A percentile compares a stretch with the other conserved stretches of the same genome.
These are phyloP conservation scores for Hydrocynus forskahlii DNA, from an alignment of 2,797 vertebrate species.

Conservation along the genomic window DNA sequence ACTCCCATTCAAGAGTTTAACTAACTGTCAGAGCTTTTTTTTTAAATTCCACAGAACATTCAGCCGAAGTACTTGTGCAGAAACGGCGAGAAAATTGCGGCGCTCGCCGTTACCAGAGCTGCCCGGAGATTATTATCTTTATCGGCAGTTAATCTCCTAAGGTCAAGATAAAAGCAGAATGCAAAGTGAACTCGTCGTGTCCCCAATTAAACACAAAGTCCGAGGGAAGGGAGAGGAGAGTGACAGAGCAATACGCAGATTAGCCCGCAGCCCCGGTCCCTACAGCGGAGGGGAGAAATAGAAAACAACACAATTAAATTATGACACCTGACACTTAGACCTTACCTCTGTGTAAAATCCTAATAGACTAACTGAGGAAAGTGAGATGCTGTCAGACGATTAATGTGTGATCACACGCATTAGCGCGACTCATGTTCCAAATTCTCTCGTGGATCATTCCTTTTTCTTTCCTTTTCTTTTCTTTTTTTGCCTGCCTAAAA, in stretches of 20 bases:
- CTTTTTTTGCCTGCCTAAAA: conserved; percentile 47
- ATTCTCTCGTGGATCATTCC: conserved; percentile 61
- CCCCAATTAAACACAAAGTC: conserved; percentile 78
- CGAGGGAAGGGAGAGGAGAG: conserved; percentile 53
- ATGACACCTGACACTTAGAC: conserved; percentile 85
- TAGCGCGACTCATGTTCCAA: conserved; percentile 71
- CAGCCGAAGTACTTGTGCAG: conserved; percentile 33
- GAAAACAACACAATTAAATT: conserved; percentile 86
- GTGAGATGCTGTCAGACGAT: conserved; percentile 80
- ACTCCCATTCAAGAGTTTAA: conserved; percentile 39
- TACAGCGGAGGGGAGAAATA: conserved; percentile 75
- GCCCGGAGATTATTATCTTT: conserved; percentile 82
- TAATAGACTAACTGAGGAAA: conserved; percentile 79
- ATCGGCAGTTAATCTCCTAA: conserved; percentile 83
- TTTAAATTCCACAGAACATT: not conserved
- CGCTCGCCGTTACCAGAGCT: conserved; percentile 75
- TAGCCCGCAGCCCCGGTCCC: conserved; percentile 69
- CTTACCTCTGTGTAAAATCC: conserved; percentile 79
- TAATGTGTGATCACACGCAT: conserved; percentile 80
- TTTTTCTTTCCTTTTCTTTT: conserved; percentile 38
- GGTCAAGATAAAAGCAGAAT: conserved; percentile 84
- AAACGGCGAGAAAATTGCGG: conserved; percentile 69
- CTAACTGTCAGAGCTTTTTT: conserved; percentile 41
- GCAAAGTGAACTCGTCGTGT: conserved; percentile 79
- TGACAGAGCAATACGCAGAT: conserved; percentile 62